Percentiles rank a stretch among this genome's conserved stretches.
phyloP scores from a whole-genome alignment of 1,140 invertebrate species.

The Chionoecetes opilio region DNA sequence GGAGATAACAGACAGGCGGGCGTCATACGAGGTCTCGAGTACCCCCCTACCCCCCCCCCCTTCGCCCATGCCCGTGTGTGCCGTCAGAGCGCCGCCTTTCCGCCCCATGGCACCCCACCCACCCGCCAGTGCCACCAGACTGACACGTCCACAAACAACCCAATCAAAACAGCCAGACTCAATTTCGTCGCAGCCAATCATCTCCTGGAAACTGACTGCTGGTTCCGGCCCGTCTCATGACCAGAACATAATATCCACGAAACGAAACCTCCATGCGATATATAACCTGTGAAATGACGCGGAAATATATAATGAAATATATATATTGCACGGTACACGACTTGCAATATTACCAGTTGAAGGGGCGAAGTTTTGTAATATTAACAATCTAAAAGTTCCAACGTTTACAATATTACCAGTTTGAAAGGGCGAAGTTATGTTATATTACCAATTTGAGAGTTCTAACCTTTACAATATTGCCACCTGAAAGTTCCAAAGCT shows the following conservation, averaged over 20 bases:
- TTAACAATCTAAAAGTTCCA: too few relatives aligned
- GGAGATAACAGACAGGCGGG: background rate
- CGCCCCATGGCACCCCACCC: background rate
- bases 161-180: background rate
- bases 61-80: background rate
- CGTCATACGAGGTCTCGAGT: background rate
- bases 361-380: too few relatives aligned
- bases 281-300: background rate
- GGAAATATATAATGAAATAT: background rate
- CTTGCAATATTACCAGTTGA: background rate
- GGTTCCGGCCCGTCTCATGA: background rate
- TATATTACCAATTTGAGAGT: too few relatives aligned
- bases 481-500: too few relatives aligned
- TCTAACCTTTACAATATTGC: too few relatives aligned
- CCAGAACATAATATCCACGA: background rate
- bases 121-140: background rate
- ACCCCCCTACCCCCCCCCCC: too few relatives aligned
- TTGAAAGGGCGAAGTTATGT: too few relatives aligned
- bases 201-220: background rate
- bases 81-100: background rate
- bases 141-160: constrained; percentile 9
- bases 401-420: too few relatives aligned
- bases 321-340: background rate
- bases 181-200: constrained; percentile 19
- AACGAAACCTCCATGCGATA: background rate